A percentile compares a stretch with the other conserved stretches of the same genome.
Conservation (phyloP, 2,797 vertebrate species). For the Brachyalestes nurse region DNA sequence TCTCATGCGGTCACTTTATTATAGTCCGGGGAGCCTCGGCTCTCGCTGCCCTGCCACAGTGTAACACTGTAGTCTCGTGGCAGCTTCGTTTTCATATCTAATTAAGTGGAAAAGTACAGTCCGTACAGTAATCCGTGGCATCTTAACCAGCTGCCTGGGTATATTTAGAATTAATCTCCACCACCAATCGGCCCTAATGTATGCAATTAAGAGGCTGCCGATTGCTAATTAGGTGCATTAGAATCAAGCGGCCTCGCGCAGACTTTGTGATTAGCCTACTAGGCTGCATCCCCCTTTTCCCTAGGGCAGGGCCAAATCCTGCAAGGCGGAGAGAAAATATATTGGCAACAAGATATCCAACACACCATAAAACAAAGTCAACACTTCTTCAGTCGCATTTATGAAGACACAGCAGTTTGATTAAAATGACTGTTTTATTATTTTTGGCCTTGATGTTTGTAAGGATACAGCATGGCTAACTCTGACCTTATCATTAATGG, state of each 20-base stretch:
- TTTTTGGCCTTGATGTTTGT: not conserved
- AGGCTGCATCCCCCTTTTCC: slow-evolving; percentile 63
- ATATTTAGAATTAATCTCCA: slow-evolving; percentile 99
- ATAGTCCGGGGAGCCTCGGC: slow-evolving; percentile 82
- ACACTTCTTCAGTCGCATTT: not conserved
- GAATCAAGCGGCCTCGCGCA: slow-evolving; percentile 81
- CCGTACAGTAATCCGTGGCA: slow-evolving; percentile 89
- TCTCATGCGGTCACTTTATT: slow-evolving; percentile 91
- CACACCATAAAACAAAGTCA: slow-evolving; percentile 1
- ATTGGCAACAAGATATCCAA: slow-evolving; percentile 21
- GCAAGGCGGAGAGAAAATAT: slow-evolving; percentile 11
- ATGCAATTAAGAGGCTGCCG: slow-evolving; percentile 99
- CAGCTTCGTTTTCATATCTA: slow-evolving; percentile 93
- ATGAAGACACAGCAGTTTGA: slow-evolving; percentile 15
- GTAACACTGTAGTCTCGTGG: slow-evolving; percentile 73
- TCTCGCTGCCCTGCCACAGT: slow-evolving; percentile 37
- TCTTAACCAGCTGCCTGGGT: slow-evolving; percentile 96
- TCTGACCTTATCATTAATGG: slow-evolving; percentile 14
- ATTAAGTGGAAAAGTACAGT: slow-evolving; percentile 95
- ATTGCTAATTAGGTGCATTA: slow-evolving; percentile 99
- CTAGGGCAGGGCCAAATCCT: slow-evolving; percentile 24
- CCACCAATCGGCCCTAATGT: slow-evolving; percentile 99
- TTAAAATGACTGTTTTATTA: not conserved
- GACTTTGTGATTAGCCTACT: slow-evolving; percentile 76
- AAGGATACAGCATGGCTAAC: not conserved